A percentile compares a stretch with the other conserved stretches of the same genome.
phyloP scores from a whole-genome alignment of 1,140 invertebrate species.

The Vanessa atalanta region DNA sequence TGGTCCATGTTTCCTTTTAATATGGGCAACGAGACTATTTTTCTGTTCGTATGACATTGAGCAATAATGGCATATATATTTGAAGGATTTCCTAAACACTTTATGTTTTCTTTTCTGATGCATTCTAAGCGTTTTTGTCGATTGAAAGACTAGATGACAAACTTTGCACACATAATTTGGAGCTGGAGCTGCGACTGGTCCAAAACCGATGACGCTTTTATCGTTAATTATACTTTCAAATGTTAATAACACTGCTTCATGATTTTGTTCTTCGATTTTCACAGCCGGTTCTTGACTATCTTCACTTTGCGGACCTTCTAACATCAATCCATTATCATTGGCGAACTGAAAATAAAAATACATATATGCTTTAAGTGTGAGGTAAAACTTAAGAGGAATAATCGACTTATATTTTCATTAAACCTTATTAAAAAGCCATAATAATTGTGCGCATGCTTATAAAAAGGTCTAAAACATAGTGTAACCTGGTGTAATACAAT shows the following conservation, averaged over 20 bases:
- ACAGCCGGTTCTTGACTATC: conserved; percentile 63
- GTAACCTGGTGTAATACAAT: too few species aligned
- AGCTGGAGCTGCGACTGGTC: conserved; percentile 30
- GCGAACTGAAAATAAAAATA: conserved; percentile 56
- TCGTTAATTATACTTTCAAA: conserved; percentile 66
- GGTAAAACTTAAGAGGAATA: too few species aligned
- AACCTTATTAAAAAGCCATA: too few species aligned
- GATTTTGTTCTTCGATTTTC: conserved; percentile 61
- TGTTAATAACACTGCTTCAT: conserved; percentile 61
- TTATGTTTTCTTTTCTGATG: conserved; percentile 72
- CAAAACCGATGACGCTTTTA: conserved; percentile 47
- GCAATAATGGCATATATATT: conserved; percentile 68
- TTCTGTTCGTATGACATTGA: conserved; percentile 71
- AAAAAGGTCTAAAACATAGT: too few species aligned
- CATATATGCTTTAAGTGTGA: too few species aligned
- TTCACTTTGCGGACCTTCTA: conserved; percentile 59
- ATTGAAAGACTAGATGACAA: conserved; percentile 72
- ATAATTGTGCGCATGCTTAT: too few species aligned
- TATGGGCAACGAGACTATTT: conserved; percentile 69
- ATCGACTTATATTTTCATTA: too few species aligned
- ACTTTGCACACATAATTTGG: conserved; percentile 63
- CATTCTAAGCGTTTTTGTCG: conserved; percentile 61
- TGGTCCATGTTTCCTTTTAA: conserved; percentile 71
- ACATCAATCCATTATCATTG: conserved; percentile 56
- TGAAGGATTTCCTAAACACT: conserved; percentile 59